These are phyloP conservation scores for Smutsia temminckii DNA, from an alignment of 2,797 vertebrate species.

Conservation along the genomic window DNA sequence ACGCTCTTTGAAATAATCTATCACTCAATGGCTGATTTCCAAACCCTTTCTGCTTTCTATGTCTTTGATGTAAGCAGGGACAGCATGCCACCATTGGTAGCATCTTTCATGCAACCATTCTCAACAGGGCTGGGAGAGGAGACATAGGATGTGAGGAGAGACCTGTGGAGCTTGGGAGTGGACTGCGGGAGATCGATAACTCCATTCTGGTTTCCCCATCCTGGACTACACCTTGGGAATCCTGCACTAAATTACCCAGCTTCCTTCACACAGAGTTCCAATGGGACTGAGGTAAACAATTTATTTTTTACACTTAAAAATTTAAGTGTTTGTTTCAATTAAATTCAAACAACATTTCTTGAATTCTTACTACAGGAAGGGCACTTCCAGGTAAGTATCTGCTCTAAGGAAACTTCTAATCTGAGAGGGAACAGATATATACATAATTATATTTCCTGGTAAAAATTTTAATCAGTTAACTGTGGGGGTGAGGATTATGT, in stretches of 20 bases:
- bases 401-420: neutral
- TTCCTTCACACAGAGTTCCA: neutral
- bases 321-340: neutral
- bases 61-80: neutral
- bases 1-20: conserved; percentile 1
- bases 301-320: neutral
- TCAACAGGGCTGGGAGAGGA: neutral
- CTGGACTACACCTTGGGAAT: neutral
- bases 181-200: neutral
- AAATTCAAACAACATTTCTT: neutral
- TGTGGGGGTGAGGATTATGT: neutral
- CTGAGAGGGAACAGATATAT: neutral
- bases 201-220: neutral
- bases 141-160: rapidly evolving
- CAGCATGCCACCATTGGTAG: neutral
- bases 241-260: neutral
- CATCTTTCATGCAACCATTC: neutral
- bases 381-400: neutral
- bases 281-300: neutral
- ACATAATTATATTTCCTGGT: neutral
- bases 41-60: neutral
- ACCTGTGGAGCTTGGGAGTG: too few species aligned
- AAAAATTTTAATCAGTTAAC: neutral
- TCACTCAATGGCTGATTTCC: neutral
- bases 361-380: neutral